A percentile compares a stretch with the other conserved stretches of the same genome.
Evolutionary conservation across 2,113 vertebrate genomes (phyloP).

Genomic region (Cyprinus carpio): DNA sequence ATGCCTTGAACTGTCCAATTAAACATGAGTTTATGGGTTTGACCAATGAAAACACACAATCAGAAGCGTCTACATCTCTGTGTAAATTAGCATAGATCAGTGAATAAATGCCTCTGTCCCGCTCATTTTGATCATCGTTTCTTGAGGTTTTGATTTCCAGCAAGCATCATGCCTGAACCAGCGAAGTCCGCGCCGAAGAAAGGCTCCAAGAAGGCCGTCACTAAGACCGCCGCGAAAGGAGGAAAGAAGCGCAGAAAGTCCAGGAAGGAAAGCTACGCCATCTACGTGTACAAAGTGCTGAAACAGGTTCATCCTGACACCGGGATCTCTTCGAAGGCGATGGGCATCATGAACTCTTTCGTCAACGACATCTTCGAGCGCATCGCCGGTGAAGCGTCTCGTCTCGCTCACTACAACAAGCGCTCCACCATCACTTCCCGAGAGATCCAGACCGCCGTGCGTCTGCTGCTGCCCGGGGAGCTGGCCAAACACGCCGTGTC

Average conservation of each 20-base stretch:
- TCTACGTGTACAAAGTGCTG: conserved; percentile 75
- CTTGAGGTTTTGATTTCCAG: no score
- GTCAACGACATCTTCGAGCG: conserved; percentile 75
- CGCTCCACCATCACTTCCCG: conserved; percentile 73
- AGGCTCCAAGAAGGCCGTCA: conserved; percentile 21
- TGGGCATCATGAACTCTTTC: conserved; percentile 79
- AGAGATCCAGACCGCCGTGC: conserved; percentile 85
- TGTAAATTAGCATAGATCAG: no score
- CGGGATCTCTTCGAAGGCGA: conserved; percentile 73
- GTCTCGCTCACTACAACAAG: conserved; percentile 74
- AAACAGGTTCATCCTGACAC: conserved; percentile 79
- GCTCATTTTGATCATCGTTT: no score
- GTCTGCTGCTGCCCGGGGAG: conserved; percentile 60
- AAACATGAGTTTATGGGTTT: no score
- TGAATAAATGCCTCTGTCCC: no score
- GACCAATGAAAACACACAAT: no score
- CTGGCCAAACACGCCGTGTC: conserved; percentile 43
- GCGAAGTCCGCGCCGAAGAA: background rate
- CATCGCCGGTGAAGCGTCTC: conserved; percentile 58
- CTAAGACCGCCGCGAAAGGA: background rate
- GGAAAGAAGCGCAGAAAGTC: conserved; percentile 9
- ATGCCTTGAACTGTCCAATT: no score
- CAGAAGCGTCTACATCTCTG: no score
- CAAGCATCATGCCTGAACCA: conserved; percentile 20
- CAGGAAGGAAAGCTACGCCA: conserved; percentile 74